Percentiles rank a stretch among this genome's conserved stretches.
Evolutionary conservation across 2,888 invertebrate genomes (phyloP).

Genomic region (Anoncus sp.): DNA sequence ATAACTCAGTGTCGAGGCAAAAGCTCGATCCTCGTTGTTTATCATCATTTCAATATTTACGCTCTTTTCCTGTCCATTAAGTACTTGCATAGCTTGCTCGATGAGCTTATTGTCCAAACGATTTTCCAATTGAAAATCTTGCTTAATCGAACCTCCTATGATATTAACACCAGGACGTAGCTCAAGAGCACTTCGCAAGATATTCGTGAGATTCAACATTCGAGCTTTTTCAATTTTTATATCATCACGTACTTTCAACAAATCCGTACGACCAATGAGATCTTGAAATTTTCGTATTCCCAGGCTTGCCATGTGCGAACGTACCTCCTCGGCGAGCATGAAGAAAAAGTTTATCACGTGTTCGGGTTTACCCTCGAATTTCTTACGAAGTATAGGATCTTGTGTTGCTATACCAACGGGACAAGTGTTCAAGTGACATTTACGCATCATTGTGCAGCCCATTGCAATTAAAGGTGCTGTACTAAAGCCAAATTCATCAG

Average conservation of each 20-base stretch:
- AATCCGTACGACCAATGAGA: conserved; percentile 95
- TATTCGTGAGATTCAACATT: conserved; percentile 92
- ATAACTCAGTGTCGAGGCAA: conserved; percentile 97
- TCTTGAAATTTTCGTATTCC: conserved; percentile 96
- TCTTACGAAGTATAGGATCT: conserved; percentile 97
- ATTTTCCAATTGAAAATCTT: conserved; percentile 95
- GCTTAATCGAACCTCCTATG: conserved; percentile 92
- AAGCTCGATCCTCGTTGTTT: conserved; percentile 96
- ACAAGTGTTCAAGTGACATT: conserved; percentile 99
- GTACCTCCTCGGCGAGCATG: conserved; percentile 98
- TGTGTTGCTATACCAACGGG: conserved; percentile 99
- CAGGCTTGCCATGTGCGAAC: conserved; percentile 95
- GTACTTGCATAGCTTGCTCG: conserved; percentile 88
- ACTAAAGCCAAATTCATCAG: conserved; percentile 99
- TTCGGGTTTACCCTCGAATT: conserved; percentile 99
- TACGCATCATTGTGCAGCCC: conserved; percentile 99
- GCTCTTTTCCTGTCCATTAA: conserved; percentile 89
- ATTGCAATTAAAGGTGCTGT: conserved; percentile 99
- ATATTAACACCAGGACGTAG: conserved; percentile 96
- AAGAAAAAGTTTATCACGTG: conserved; percentile 99
- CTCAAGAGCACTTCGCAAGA: conserved; percentile 95
- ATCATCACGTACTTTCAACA: conserved; percentile 90
- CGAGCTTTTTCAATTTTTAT: conserved; percentile 91
- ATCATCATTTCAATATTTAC: conserved; percentile 92
- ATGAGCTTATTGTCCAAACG: conserved; percentile 92